Evolutionary conservation across 2,113 vertebrate genomes (phyloP).

Genomic region (Centropristis striata): DNA sequence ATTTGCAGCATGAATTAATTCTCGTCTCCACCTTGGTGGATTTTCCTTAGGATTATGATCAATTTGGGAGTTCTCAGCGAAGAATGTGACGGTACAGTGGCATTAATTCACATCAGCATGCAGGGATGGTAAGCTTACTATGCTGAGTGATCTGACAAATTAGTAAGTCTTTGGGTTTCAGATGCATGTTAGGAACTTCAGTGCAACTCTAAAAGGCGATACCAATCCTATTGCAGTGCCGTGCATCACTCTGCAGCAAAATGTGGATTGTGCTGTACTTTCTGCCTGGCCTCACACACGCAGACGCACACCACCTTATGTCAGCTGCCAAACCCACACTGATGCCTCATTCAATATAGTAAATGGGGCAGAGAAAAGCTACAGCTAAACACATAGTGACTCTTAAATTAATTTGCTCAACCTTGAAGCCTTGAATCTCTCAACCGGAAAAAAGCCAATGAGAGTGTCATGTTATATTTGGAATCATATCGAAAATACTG

Average conservation of each 20-base stretch:
- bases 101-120: slow-evolving; percentile 35
- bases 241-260: background rate
- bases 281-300: slow-evolving; percentile 13
- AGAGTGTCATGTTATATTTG: slow-evolving; percentile 66
- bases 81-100: slow-evolving; percentile 9
- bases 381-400: slow-evolving; percentile 55
- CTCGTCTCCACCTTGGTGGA: slow-evolving; percentile 42
- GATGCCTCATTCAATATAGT: slow-evolving; percentile 61
- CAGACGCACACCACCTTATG: slow-evolving; percentile 1
- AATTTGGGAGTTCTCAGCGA: slow-evolving; percentile 58
- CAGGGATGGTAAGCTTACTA: background rate
- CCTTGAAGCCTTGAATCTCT: slow-evolving; percentile 54
- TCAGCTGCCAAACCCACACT: slow-evolving; percentile 54
- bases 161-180: slow-evolving; percentile 38
- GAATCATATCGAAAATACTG: slow-evolving; percentile 40
- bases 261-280: slow-evolving; percentile 1
- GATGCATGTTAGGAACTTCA: slow-evolving; percentile 4
- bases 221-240: background rate
- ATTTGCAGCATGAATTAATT: slow-evolving; percentile 43
- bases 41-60: slow-evolving; percentile 65
- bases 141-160: slow-evolving; percentile 38
- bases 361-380: slow-evolving; percentile 70
- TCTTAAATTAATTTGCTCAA: slow-evolving; percentile 70
- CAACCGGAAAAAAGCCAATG: slow-evolving; percentile 29
- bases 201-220: background rate